Evolutionary conservation across 2,888 invertebrate genomes (phyloP).

Genomic region (Horisme vitalbata): DNA sequence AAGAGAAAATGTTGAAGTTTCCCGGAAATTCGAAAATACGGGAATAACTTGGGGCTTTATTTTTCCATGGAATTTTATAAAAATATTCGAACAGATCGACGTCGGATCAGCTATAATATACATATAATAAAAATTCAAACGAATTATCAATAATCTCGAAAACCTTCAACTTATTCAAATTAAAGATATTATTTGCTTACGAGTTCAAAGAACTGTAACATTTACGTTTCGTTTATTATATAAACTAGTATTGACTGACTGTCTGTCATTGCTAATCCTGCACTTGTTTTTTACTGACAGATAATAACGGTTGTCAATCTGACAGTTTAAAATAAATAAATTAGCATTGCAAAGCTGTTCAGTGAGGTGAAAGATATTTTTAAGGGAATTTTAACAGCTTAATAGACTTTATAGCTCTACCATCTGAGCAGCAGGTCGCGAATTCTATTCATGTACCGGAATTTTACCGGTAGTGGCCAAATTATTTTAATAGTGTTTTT

Average conservation of each 20-base stretch:
- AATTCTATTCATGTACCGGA: no score
- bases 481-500: no score
- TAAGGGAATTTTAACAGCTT: no score
- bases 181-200: slow-evolving; percentile 7
- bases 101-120: neutral
- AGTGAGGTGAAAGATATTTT: neutral
- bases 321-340: slow-evolving; percentile 23
- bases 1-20: no score
- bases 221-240: slow-evolving; percentile 18
- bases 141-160: neutral
- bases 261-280: slow-evolving; percentile 26
- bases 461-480: no score
- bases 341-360: slow-evolving; percentile 13
- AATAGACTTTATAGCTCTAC: no score
- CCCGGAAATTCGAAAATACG: no score
- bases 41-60: no score
- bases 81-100: no score
- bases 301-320: slow-evolving; percentile 41
- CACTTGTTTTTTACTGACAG: slow-evolving; percentile 35
- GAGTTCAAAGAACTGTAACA: slow-evolving; percentile 33
- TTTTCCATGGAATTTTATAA: no score
- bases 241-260: slow-evolving; percentile 20
- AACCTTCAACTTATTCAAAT: slow-evolving; percentile 15
- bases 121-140: neutral
- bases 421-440: no score